Conservation (phyloP, 2,113 vertebrate species). For the Tachycineta bicolor region DNA sequence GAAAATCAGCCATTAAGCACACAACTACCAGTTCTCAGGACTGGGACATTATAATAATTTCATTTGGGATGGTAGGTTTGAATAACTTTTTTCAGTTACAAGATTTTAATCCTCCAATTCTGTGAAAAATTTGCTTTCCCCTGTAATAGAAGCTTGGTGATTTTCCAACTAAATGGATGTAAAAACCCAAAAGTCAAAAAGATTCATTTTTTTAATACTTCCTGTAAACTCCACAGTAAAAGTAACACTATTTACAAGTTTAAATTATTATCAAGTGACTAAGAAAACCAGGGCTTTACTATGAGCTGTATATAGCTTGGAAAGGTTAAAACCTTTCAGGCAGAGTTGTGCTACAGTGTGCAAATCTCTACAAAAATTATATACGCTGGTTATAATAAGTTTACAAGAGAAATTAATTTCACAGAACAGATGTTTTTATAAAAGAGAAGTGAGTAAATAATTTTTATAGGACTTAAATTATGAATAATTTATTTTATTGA, state of each 20-base stretch:
- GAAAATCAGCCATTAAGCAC: background rate
- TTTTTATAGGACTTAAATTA: background rate
- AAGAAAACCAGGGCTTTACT: background rate
- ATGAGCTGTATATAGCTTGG: background rate
- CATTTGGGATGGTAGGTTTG: background rate
- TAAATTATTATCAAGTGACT: background rate
- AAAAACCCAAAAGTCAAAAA: background rate
- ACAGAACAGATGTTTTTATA: background rate
- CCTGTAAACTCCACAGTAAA: background rate
- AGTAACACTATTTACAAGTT: background rate
- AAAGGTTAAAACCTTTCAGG: background rate
- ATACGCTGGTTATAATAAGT: background rate
- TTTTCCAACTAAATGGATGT: background rate
- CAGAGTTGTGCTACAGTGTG: background rate
- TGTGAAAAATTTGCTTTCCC: background rate
- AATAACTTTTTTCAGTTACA: background rate
- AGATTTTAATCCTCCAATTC: background rate
- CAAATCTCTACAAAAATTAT: background rate
- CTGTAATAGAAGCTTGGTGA: fast-evolving
- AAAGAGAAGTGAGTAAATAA: background rate
- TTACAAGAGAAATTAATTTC: background rate
- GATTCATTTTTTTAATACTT: background rate
- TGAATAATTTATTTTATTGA: background rate
- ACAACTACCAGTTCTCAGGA: background rate
- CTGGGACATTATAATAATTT: background rate